phyloP scores from a whole-genome alignment of 2,797 vertebrate genomes.

The Gallirallus australis region DNA sequence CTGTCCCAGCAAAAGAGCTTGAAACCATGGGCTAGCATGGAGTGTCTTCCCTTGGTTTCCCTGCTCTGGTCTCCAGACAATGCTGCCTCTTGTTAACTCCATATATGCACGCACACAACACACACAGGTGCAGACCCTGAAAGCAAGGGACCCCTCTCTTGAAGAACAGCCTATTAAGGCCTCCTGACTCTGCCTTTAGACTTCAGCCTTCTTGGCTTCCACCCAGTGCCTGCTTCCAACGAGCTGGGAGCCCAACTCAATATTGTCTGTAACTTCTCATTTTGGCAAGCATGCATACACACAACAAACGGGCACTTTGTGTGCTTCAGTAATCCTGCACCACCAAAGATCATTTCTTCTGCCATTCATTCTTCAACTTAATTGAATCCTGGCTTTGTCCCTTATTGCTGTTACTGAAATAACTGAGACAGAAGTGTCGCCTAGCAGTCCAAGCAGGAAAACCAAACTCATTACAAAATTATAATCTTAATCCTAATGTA shows the following conservation, averaged over 20 bases:
- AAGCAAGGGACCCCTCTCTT: background rate
- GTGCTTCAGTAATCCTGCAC: background rate
- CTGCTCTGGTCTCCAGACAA: background rate
- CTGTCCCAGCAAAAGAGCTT: background rate
- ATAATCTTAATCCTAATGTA: background rate
- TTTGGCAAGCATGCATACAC: background rate
- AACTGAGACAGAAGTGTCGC: background rate
- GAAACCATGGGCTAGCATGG: background rate
- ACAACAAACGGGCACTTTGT: conserved; percentile 36
- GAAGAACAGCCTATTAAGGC: conserved; percentile 29
- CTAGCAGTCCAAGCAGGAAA: background rate
- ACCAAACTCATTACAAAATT: background rate
- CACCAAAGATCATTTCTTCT: conserved; percentile 31
- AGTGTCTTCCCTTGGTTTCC: background rate
- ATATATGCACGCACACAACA: background rate
- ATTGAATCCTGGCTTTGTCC: conserved; percentile 51
- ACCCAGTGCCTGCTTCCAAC: conserved; percentile 42
- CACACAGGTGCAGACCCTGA: conserved; percentile 25
- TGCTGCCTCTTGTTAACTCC: conserved; percentile 1
- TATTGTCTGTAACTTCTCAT: conserved; percentile 48
- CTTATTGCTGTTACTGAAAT: background rate
- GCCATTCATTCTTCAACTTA: background rate
- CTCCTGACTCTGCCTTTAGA: background rate
- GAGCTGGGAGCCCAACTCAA: conserved; percentile 34
- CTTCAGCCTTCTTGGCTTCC: conserved; percentile 29